These are phyloP conservation scores for Agapornis canus DNA, from an alignment of 2,797 vertebrate species.

Conservation along the genomic window DNA sequence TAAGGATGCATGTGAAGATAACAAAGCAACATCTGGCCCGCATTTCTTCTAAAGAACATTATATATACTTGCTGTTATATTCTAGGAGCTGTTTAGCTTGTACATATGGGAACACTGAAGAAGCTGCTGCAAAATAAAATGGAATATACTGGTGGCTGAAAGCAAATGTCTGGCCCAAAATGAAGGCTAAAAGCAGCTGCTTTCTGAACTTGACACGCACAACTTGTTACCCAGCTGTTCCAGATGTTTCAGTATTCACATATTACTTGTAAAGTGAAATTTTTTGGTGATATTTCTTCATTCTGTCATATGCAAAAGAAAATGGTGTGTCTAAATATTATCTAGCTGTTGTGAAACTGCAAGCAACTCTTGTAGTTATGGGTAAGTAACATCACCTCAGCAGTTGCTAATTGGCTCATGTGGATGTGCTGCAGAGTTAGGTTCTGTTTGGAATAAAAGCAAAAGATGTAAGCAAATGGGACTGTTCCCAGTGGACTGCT, in stretches of 20 bases:
- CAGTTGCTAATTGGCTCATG: not conserved
- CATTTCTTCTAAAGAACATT: conserved; percentile 5
- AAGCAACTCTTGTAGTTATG: not conserved
- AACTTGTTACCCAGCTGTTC: conserved; percentile 39
- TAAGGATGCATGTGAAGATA: not conserved
- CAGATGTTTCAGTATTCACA: conserved; percentile 27
- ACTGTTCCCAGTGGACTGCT: not conserved
- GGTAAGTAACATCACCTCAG: not conserved
- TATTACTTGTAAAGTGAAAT: not conserved
- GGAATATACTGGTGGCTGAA: conserved; percentile 14
- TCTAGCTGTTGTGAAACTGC: not conserved
- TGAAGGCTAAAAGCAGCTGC: conserved; percentile 46
- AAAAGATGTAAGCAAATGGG: not conserved
- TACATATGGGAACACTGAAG: conserved; percentile 46
- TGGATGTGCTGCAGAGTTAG: not conserved
- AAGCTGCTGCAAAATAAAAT: conserved; percentile 32
- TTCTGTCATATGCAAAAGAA: not conserved
- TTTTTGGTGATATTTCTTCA: not conserved
- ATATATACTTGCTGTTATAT: not conserved
- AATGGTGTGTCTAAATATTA: not conserved
- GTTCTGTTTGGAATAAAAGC: not conserved
- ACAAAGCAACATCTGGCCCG: conserved; percentile 39
- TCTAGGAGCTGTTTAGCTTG: not conserved
- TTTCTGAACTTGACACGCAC: conserved; percentile 8
- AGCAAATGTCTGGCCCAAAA: not conserved